phyloP scores from a whole-genome alignment of 2,797 vertebrate species.

The Parauchenoglanis ngamensis region DNA sequence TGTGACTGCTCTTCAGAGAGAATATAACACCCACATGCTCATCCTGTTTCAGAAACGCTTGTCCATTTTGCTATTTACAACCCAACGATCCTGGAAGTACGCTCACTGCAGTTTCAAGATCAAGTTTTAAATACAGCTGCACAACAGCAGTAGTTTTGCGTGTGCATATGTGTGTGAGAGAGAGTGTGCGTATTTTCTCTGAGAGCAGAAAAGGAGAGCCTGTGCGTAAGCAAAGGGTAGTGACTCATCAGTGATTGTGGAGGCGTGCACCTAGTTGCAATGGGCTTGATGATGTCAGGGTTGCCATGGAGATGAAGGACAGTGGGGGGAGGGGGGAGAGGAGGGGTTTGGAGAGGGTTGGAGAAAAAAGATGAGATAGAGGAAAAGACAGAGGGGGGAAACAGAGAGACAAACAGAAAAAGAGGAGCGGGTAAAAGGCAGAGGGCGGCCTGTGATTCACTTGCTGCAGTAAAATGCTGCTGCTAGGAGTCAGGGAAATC shows the following conservation, averaged over 20 bases:
- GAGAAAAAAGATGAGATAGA: conserved; percentile 33
- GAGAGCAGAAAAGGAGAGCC: conserved; percentile 44
- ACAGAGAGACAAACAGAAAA: conserved; percentile 35
- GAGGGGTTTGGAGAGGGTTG: conserved; percentile 52
- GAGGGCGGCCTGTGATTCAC: conserved; percentile 34
- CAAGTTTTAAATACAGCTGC: background rate
- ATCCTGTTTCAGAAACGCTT: background rate
- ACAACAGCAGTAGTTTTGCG: conserved; percentile 9
- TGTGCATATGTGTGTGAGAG: background rate
- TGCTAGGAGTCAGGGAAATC: background rate
- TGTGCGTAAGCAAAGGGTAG: conserved; percentile 71
- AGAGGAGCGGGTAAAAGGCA: conserved; percentile 48
- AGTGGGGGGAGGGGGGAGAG: conserved; percentile 59
- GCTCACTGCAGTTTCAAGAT: background rate
- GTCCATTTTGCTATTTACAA: background rate
- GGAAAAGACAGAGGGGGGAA: conserved; percentile 41
- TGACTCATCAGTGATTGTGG: conserved; percentile 82
- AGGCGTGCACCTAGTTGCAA: conserved; percentile 69
- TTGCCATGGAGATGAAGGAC: conserved; percentile 75
- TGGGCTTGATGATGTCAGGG: conserved; percentile 79
- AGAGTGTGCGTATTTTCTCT: conserved; percentile 12
- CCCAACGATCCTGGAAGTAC: background rate
- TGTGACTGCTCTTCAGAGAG: background rate
- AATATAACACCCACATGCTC: conserved; percentile 6
- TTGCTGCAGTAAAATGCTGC: background rate